Evolutionary conservation across 2,113 vertebrate species (phyloP).

Genomic region (Leptodactylus fuscus): DNA sequence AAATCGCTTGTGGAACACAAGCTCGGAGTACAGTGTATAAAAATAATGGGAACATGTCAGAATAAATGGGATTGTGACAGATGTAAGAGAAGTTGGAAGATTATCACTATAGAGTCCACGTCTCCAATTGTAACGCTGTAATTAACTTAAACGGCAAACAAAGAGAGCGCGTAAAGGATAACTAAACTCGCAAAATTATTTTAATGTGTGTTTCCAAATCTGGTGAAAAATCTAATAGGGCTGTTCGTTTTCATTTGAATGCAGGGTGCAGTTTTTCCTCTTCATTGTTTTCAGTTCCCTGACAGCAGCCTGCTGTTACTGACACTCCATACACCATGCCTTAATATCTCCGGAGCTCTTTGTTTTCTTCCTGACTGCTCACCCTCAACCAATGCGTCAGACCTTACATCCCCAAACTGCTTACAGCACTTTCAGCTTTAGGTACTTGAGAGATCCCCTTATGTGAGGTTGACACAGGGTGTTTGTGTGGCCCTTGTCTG

Average conservation of each 20-base stretch:
- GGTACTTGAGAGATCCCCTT: not conserved
- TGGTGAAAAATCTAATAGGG: slow-evolving; percentile 16
- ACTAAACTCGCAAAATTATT: slow-evolving; percentile 30
- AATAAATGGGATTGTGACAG: slow-evolving; percentile 40
- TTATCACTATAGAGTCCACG: slow-evolving; percentile 14
- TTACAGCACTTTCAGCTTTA: not conserved
- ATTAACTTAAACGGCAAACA: slow-evolving; percentile 41
- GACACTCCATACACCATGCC: not conserved
- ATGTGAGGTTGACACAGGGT: not conserved
- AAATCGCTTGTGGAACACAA: not conserved
- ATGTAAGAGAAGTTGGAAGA: slow-evolving; percentile 4
- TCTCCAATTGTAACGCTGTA: not conserved
- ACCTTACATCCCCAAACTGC: not conserved
- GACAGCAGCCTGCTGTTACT: slow-evolving; percentile 7
- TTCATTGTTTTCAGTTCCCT: not conserved
- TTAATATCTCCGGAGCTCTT: not conserved
- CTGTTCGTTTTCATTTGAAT: not conserved
- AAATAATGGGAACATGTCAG: slow-evolving; percentile 27
- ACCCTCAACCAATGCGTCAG: not conserved
- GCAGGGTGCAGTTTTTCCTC: not conserved
- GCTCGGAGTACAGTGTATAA: not conserved
- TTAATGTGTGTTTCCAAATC: slow-evolving; percentile 31
- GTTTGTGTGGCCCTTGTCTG: too few relatives aligned
- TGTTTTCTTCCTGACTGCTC: slow-evolving; percentile 27
- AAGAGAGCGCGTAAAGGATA: slow-evolving; percentile 4